Evolutionary conservation across 2,797 vertebrate species (phyloP), one percentile per base, ranked within the genome.

Genomic region (Psittacula derbiana): DNA sequence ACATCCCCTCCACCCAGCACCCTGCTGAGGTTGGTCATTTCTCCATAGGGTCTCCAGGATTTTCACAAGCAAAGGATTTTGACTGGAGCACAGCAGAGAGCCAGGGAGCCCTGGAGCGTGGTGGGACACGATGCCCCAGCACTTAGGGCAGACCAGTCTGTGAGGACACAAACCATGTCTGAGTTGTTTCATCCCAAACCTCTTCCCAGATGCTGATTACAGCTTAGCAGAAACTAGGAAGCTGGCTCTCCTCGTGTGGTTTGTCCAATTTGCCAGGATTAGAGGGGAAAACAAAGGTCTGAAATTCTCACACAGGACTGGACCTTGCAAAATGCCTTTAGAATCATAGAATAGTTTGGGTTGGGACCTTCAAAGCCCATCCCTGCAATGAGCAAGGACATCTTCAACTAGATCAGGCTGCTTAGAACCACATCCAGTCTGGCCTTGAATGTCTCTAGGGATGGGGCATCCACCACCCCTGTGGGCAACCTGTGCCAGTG

Each of bases 1-100:
- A 36, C 38, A 28, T 11, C 69, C 76, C 86, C 53, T 33, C 41
- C 28, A 38, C 31, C 47, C 84, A 78, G 49, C 12, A 47, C 16
- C 3, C 28, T 41, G 15, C 4, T 21, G 3, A 36, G 2, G 6
- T 16, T 2, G 4, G 3, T 3, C 17, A 20, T 1, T 58, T 47
- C 72, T 74, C 80, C 1, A 11, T 19, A 49, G 33, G 14, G 7
- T 4, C 81, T 21, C 75, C 85, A 47, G 65, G 61, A 30, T 24
- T 69, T 60, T 36, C 4, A 49, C n/a, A 65, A 71, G 43, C 55
- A 58, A 58, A 36, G 55, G 55, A 25, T 36, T 36, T 58, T 36
- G 33, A 57, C 78, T 25, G 0, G 30, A 88, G 88, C 86, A 66
- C 58, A 84, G 92, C 78, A 38, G 46, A 61, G 70, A 80, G 75